Conservation (phyloP, 2,797 vertebrate genomes). For the Melanitta fusca region DNA sequence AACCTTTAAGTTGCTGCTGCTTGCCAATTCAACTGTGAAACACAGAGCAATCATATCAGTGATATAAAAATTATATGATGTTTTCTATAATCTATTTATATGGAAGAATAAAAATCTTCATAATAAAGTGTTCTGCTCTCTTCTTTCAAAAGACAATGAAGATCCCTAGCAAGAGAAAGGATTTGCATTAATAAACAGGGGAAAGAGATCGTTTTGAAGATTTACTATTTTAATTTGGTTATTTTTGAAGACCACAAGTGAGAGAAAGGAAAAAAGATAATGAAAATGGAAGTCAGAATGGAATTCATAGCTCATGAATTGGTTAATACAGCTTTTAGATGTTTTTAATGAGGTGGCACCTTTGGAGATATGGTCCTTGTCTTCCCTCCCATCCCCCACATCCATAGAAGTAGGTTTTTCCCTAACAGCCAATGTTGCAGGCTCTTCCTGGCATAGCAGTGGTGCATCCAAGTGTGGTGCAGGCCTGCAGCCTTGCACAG, state of each 20-base stretch:
- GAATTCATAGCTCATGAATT: not conserved
- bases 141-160: not conserved
- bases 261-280: not conserved
- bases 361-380: not conserved
- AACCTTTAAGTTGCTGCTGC: not conserved
- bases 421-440: not conserved
- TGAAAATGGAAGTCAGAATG: not conserved
- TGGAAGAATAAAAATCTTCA: not conserved
- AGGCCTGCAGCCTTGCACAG: not conserved
- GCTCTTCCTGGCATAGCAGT: not conserved
- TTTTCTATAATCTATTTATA: constrained; percentile 1
- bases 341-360: not conserved
- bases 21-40: constrained; percentile 28
- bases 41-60: not conserved
- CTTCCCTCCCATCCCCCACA: not conserved
- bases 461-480: not conserved
- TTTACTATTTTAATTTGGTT: constrained; percentile 1
- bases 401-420: not conserved
- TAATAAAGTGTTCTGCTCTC: not conserved
- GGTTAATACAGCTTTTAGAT: not conserved
- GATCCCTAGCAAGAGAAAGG: not conserved
- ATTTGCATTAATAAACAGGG: not conserved
- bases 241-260: not conserved
- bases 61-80: not conserved
- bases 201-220: not conserved